Percentiles rank a stretch among this genome's conserved stretches.
phyloP scores from a whole-genome alignment of 2,888 invertebrate species.

The Tortrix viridana region DNA sequence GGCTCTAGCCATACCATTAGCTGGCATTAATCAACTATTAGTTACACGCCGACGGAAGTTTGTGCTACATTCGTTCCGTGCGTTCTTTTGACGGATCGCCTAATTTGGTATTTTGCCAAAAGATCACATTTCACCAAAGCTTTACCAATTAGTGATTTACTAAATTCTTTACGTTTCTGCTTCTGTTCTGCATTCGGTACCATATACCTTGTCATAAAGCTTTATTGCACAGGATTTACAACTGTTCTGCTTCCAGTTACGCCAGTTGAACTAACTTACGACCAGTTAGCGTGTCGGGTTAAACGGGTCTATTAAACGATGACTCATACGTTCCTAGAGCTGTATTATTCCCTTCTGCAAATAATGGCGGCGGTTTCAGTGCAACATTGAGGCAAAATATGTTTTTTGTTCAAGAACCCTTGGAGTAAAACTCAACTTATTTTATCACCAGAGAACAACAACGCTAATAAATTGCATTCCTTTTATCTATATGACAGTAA shows the following conservation, averaged over 20 bases:
- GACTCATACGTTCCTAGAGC: slow-evolving; percentile 49
- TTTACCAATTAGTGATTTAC: slow-evolving; percentile 6
- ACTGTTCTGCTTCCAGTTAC: slow-evolving; percentile 23
- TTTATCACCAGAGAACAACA: slow-evolving; percentile 13
- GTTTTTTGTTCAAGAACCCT: neutral
- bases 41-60: slow-evolving; percentile 49
- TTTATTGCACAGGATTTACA: slow-evolving; percentile 19
- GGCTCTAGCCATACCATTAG: slow-evolving; percentile 52
- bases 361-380: slow-evolving; percentile 1
- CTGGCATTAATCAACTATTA: slow-evolving; percentile 62
- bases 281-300: slow-evolving; percentile 54
- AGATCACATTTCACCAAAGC: slow-evolving; percentile 14
- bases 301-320: slow-evolving; percentile 49
- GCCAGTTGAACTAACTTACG: slow-evolving; percentile 28
- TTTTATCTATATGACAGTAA: slow-evolving; percentile 27
- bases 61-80: slow-evolving; percentile 49
- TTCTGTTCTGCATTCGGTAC: slow-evolving; percentile 1
- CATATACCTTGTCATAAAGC: slow-evolving; percentile 6
- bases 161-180: neutral
- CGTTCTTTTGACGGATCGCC: slow-evolving; percentile 51
- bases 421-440: slow-evolving; percentile 5
- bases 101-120: slow-evolving; percentile 66
- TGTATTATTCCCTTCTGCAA: slow-evolving; percentile 17
- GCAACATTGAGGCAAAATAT: neutral
- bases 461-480: slow-evolving; percentile 33